Conservation (phyloP, 23 tunicate species). For the Botrylloides violaceus region DNA sequence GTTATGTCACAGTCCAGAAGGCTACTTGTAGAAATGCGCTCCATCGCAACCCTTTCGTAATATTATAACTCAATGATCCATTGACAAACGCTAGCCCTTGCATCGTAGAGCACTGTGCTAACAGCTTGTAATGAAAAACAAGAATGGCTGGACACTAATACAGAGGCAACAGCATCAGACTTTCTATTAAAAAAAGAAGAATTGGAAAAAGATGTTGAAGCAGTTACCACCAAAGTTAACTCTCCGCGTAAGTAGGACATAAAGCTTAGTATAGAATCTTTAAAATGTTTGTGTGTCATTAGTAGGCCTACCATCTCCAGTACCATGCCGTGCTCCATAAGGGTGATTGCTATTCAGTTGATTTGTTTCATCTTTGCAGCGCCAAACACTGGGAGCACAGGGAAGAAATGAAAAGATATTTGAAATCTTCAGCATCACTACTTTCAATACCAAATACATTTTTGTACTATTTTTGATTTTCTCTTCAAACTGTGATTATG, state of each 20-base stretch:
- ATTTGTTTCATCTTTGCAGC: constrained; percentile 2
- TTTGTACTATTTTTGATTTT: too few species aligned
- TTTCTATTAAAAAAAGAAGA: constrained; percentile 50
- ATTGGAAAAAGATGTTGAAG: constrained; percentile 64
- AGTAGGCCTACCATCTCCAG: background rate
- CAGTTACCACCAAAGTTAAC: constrained; percentile 39
- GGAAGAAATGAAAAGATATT: constrained; percentile 11
- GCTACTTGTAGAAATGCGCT: too few species aligned
- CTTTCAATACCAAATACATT: too few species aligned
- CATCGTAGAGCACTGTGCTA: constrained; percentile 41
- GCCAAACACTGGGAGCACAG: constrained; percentile 25
- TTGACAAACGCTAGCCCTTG: background rate
- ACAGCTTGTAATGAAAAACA: constrained; percentile 69
- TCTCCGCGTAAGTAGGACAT: constrained; percentile 45
- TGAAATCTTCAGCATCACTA: too few species aligned
- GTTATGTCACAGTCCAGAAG: too few species aligned
- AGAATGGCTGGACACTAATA: constrained; percentile 64
- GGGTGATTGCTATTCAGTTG: background rate
- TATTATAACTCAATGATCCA: too few species aligned
- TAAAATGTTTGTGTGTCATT: background rate
- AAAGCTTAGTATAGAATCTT: background rate
- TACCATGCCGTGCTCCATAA: background rate
- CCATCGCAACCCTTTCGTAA: too few species aligned
- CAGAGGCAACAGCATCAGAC: constrained; percentile 59
- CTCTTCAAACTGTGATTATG: too few species aligned